A percentile compares a stretch with the other conserved stretches of the same genome.
Evolutionary conservation across 1,140 invertebrate genomes (phyloP).

Genomic region (Limonius californicus): DNA sequence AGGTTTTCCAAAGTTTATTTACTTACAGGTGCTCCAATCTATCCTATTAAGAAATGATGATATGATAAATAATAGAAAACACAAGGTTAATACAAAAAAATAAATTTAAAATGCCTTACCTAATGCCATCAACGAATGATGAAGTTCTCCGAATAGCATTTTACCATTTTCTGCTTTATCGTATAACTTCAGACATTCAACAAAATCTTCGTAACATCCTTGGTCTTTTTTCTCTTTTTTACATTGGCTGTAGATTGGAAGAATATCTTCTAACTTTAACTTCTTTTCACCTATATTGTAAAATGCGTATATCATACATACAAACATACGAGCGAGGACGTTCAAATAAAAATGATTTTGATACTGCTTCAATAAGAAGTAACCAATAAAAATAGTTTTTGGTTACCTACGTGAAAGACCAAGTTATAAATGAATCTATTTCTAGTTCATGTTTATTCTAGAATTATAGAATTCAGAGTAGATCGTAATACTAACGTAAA

Average conservation of each 20-base stretch:
- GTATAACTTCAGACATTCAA: conserved; percentile 74
- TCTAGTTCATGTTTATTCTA: too few species aligned
- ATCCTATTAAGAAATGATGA: too few species aligned
- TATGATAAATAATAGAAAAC: background rate
- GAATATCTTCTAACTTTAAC: conserved; percentile 68
- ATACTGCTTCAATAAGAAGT: background rate
- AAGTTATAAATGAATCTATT: too few species aligned
- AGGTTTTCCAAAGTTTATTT: too few species aligned
- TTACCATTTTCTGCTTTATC: conserved; percentile 73
- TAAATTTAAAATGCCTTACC: conserved; percentile 49
- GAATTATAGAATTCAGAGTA: too few species aligned
- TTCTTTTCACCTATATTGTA: conserved; percentile 55
- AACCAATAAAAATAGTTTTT: background rate
- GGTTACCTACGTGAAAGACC: too few species aligned
- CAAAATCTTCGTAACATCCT: conserved; percentile 72
- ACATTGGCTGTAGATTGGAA: conserved; percentile 64
- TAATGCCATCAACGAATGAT: conserved; percentile 65
- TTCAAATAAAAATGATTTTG: too few species aligned
- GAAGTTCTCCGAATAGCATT: conserved; percentile 67
- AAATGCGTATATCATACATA: too few species aligned
- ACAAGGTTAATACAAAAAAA: background rate
- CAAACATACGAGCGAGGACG: too few species aligned
- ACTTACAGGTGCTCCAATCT: too few species aligned
- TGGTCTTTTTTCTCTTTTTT: conserved; percentile 64
- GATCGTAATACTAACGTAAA: too few species aligned